Evolutionary conservation across 2,113 vertebrate species (phyloP).

Genomic region (Platysternon megacephalum): DNA sequence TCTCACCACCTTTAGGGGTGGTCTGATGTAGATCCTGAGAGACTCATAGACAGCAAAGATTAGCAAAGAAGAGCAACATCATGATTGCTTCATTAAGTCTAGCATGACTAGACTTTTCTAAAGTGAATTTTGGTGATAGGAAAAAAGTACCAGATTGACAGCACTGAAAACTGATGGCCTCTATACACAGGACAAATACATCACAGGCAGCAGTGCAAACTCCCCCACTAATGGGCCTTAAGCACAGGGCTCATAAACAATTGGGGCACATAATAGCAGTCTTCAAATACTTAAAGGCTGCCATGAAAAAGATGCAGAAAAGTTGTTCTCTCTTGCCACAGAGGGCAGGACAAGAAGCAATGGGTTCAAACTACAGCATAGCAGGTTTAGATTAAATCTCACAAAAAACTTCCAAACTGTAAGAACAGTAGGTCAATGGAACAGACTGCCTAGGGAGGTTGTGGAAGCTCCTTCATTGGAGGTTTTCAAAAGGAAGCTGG

Average conservation of each 20-base stretch:
- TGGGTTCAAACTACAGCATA: no score
- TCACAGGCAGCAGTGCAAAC: neutral
- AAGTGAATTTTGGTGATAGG: neutral
- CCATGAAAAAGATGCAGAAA: no score
- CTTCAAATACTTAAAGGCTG: no score
- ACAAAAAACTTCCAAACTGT: no score
- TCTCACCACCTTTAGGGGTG: neutral
- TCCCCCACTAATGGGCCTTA: no score
- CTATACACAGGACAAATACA: neutral
- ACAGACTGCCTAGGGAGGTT: no score
- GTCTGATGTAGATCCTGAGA: neutral
- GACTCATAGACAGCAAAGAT: neutral
- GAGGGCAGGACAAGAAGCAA: no score
- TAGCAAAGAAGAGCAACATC: neutral
- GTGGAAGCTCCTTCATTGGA: no score
- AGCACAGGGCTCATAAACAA: neutral
- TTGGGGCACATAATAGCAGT: neutral
- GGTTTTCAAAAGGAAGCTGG: no score
- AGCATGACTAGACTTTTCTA: neutral
- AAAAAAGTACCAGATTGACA: neutral
- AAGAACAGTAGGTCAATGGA: no score
- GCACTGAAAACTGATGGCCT: neutral
- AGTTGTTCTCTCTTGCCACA: no score
- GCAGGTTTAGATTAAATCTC: no score
- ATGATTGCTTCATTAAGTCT: neutral